Conservation (phyloP, 2,113 vertebrate genomes). For the Crotalus helleri region DNA sequence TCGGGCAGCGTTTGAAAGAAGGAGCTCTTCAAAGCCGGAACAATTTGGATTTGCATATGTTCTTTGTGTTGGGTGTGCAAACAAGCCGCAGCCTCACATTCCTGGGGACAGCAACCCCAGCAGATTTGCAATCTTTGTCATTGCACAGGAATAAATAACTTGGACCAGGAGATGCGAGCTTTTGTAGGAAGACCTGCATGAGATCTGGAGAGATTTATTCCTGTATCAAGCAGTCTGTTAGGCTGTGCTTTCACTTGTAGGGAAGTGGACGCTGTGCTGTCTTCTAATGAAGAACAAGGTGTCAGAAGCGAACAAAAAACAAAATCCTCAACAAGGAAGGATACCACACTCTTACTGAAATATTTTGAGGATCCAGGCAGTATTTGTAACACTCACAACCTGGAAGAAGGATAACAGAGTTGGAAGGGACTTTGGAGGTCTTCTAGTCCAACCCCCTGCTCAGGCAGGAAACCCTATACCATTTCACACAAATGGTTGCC, state of each 20-base stretch:
- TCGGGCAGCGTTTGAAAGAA: constrained; percentile 23
- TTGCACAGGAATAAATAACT: constrained; percentile 12
- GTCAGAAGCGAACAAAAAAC: neutral
- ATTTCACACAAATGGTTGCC: too few relatives aligned
- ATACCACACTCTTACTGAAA: neutral
- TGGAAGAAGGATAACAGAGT: neutral
- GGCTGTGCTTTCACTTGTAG: constrained; percentile 30
- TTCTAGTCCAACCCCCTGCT: neutral
- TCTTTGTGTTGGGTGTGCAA: neutral
- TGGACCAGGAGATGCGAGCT: neutral
- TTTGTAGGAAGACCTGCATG: constrained; percentile 3
- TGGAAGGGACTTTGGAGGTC: neutral
- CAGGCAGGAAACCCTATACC: too few relatives aligned
- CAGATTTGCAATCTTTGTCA: constrained; percentile 26
- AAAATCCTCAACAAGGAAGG: neutral
- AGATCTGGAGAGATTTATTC: neutral
- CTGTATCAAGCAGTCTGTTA: neutral
- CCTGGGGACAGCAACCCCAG: neutral
- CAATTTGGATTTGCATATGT: constrained; percentile 22
- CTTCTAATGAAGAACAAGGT: neutral
- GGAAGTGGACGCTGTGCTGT: neutral
- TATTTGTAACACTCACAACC: too few relatives aligned
- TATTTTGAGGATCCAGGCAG: too few relatives aligned
- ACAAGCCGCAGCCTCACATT: neutral
- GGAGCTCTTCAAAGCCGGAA: constrained; percentile 12